Evolutionary conservation across 2,113 vertebrate species (phyloP), one percentile per base, ranked within the genome.

Genomic region (Podocnemis expansa): DNA sequence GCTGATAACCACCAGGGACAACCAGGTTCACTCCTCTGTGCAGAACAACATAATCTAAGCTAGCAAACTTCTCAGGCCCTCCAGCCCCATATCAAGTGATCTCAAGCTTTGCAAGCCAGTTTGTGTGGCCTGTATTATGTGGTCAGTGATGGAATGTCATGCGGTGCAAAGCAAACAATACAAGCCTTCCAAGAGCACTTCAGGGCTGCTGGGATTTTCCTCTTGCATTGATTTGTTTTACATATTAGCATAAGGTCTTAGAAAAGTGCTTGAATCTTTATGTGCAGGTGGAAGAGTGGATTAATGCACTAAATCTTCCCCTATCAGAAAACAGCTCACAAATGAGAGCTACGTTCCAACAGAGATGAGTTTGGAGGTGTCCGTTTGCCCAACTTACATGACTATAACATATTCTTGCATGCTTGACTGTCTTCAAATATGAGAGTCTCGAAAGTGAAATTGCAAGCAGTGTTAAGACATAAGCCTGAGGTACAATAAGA

Each of bases 141-240:
- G 47, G 9, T 8, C 82, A 76, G 31, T 16, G 21, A 38, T 58
- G 38, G 82, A 63, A 79, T 1, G 1, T 43, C 17, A 47, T 0
- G 0, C 1, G 16, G 41, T 55, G n/a, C 21, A 80, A 91, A 96
- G 49, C 22, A 8, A 73, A 79, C n/a, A 78, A 55, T 21, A 29
- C 49, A 27, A 34, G 14, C 67, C 29, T 9, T 93, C 27, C 75
- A 78, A 73, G 54, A 81, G 86, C 38, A 10, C 29, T 41, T 3
- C 0, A 5, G 41, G 29, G 78, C 80, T 0, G 0, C 41, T 38
- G 19, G 13, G 0, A 0, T 34, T 78, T 63, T 78, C 80, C 31
- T 41, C 27, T 82, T 45, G 5, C 38, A 27, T 8, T 78, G 41
- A 75, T 55, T 90, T 27, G 0, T 11, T 87, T 76, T 84, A 85